Conservation (phyloP, 2,888 invertebrate genomes). For the Ectemnius cavifrons region DNA sequence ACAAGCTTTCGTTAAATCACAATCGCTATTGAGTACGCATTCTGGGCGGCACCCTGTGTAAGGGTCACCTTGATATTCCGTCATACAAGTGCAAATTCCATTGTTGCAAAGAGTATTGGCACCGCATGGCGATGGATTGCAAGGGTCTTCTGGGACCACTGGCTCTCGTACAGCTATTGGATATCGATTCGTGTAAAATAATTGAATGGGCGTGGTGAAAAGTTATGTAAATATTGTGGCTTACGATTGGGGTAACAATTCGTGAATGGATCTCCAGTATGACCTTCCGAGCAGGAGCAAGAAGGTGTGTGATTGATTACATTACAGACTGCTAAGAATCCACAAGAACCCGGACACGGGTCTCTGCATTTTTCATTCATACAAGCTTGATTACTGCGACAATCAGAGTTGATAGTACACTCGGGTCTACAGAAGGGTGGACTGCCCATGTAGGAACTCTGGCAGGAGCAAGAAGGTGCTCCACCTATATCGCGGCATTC, state of each 20-base stretch:
- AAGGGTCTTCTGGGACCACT: constrained; percentile 80
- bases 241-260: constrained; percentile 77
- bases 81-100: constrained; percentile 76
- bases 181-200: neutral
- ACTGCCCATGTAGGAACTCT: constrained; percentile 85
- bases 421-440: constrained; percentile 89
- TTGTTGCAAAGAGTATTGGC: constrained; percentile 79
- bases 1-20: constrained; percentile 77
- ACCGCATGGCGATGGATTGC: constrained; percentile 84
- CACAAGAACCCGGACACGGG: constrained; percentile 89
- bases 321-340: constrained; percentile 82
- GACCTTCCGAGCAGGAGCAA: constrained; percentile 85
- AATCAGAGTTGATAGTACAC: constrained; percentile 88
- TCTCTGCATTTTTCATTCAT: constrained; percentile 86
- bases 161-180: constrained; percentile 61
- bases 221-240: constrained; percentile 4
- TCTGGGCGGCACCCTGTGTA: constrained; percentile 78
- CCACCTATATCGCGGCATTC: constrained; percentile 85
- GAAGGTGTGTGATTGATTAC: constrained; percentile 87
- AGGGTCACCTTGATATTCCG: constrained; percentile 79
- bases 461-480: constrained; percentile 86
- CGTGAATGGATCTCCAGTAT: constrained; percentile 88
- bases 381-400: constrained; percentile 85
- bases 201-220: neutral
- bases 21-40: constrained; percentile 79